Percentiles rank a stretch among this genome's conserved stretches.
Evolutionary conservation across 2,888 invertebrate genomes (phyloP).

Genomic region (Stenodera caucasica): DNA sequence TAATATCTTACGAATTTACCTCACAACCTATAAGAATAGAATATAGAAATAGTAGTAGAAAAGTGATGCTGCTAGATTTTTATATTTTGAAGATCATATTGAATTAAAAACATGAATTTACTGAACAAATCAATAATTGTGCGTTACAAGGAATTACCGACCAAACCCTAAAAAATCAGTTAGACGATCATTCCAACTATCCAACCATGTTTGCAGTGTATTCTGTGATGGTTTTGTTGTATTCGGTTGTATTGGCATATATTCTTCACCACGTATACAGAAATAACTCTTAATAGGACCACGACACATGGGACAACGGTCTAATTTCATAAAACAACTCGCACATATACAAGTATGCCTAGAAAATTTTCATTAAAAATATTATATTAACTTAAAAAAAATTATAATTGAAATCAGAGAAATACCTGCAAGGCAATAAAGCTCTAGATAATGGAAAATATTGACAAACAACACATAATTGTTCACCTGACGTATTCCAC

Average conservation of each 20-base stretch:
- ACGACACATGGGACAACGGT: conserved; percentile 86
- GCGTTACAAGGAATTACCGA: conserved; percentile 51
- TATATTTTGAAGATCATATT: conserved; percentile 13
- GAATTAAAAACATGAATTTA: conserved; percentile 7
- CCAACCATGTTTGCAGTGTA: conserved; percentile 58
- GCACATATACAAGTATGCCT: conserved; percentile 85
- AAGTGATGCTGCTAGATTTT: conserved; percentile 19
- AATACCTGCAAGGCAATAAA: conserved; percentile 71
- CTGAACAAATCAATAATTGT: conserved; percentile 12
- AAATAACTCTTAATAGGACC: conserved; percentile 82
- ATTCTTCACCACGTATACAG: conserved; percentile 78
- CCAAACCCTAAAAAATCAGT: conserved; percentile 75
- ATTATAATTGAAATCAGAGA: not conserved
- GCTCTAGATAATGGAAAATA: conserved; percentile 76
- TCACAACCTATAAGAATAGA: conserved; percentile 21
- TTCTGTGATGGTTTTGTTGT: conserved; percentile 40
- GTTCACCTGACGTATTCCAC: conserved; percentile 63
- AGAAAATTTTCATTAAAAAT: conserved; percentile 32
- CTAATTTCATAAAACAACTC: conserved; percentile 76
- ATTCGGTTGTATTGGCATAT: conserved; percentile 58
- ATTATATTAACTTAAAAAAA: conserved; percentile 4
- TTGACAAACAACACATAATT: conserved; percentile 82
- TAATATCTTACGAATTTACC: conserved; percentile 25
- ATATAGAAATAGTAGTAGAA: conserved; percentile 14
- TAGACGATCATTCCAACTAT: conserved; percentile 71